Percentiles rank a stretch among this genome's conserved stretches.
phyloP scores from a whole-genome alignment of 2,113 vertebrate species.

The Turnix velox region DNA sequence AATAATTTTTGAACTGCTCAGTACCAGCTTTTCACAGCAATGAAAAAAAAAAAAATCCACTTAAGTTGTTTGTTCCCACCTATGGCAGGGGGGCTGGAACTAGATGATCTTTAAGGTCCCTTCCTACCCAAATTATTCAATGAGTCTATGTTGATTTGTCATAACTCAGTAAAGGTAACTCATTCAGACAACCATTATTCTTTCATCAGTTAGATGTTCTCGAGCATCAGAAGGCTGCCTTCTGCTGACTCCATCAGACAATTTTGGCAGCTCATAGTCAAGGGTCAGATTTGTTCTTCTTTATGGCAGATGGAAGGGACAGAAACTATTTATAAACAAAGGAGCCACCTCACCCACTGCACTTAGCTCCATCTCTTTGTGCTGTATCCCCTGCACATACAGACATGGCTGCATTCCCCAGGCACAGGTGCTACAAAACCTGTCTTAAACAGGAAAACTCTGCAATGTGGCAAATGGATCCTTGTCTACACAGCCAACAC shows the following conservation, averaged over 20 bases:
- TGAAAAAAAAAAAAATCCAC: not conserved
- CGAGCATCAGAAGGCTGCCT: not conserved
- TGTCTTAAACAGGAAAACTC: not conserved
- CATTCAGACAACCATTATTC: not conserved
- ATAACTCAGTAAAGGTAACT: not conserved
- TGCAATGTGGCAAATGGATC: not conserved
- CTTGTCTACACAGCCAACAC: not conserved
- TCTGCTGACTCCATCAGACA: not conserved
- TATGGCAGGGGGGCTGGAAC: no score
- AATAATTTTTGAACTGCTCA: not conserved
- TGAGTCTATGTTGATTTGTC: not conserved
- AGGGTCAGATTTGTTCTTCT: constrained; percentile 20
- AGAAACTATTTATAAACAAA: constrained; percentile 1
- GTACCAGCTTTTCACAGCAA: not conserved
- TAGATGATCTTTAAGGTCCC: no score
- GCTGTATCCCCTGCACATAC: not conserved
- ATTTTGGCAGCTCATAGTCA: not conserved
- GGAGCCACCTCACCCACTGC: not conserved
- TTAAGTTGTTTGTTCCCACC: no score
- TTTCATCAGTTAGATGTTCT: not conserved
- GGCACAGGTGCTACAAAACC: not conserved
- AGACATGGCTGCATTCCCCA: not conserved
- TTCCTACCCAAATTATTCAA: no score
- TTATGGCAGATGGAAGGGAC: constrained; percentile 3
- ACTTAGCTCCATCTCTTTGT: not conserved